Percentiles rank a stretch among this genome's conserved stretches.
These are phyloP conservation scores for Synanthedon formicaeformis DNA, from an alignment of 2,888 invertebrate species.

Conservation along the genomic window DNA sequence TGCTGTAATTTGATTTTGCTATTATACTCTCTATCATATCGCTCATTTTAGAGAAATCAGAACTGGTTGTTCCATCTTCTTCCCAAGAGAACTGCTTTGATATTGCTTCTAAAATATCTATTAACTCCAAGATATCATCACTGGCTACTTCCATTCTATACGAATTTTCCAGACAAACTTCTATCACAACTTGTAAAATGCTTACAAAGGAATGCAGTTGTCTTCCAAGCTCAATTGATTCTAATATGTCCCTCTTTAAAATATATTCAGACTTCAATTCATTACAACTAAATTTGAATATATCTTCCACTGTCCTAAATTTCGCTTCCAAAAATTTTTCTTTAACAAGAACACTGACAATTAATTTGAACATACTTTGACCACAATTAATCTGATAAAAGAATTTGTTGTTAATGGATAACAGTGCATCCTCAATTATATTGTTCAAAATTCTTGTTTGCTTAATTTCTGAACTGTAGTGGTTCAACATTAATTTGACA, in stretches of 20 bases:
- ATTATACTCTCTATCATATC: constrained; percentile 76
- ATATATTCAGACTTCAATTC: constrained; percentile 29
- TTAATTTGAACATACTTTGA: constrained; percentile 63
- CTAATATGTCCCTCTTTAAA: constrained; percentile 49
- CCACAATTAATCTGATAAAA: constrained; percentile 74
- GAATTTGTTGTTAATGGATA: constrained; percentile 68
- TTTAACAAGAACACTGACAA: constrained; percentile 41
- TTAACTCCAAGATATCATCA: constrained; percentile 19
- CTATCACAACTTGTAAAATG: constrained; percentile 38
- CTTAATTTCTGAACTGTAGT: constrained; percentile 45
- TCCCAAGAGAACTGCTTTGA: constrained; percentile 53
- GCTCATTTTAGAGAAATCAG: constrained; percentile 85
- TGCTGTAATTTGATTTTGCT: constrained; percentile 34
- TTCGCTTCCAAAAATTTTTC: constrained; percentile 17
- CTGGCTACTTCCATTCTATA: constrained; percentile 23
- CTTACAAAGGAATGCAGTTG: constrained; percentile 64
- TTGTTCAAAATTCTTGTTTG: constrained; percentile 24
- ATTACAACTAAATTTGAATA: constrained; percentile 40
- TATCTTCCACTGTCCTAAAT: constrained; percentile 32
- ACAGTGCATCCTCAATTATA: constrained; percentile 45
- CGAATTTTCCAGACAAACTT: constrained; percentile 25
- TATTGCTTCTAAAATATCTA: constrained; percentile 32
- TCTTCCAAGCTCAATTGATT: constrained; percentile 56
- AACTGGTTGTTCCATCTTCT: constrained; percentile 41
- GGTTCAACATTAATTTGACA: constrained; percentile 55